Conservation (phyloP, 2,797 vertebrate species). For the Molossus molossus region DNA sequence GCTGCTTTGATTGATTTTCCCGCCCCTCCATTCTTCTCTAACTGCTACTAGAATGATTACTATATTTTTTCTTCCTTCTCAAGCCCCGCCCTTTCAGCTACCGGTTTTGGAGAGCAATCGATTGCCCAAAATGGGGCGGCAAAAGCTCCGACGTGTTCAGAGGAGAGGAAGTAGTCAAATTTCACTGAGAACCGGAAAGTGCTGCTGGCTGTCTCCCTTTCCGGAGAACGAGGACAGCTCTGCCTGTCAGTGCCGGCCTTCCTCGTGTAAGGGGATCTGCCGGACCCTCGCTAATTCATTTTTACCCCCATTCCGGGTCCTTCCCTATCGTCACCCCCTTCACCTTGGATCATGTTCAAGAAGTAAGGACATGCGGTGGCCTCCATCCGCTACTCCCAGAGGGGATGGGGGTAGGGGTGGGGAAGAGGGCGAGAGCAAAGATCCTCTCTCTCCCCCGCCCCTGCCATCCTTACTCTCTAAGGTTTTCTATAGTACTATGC, state of each 20-base stretch:
- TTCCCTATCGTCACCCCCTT: constrained; percentile 77
- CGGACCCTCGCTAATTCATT: constrained; percentile 71
- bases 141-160: constrained; percentile 57
- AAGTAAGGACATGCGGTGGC: constrained; percentile 82
- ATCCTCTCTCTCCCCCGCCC: constrained; percentile 77
- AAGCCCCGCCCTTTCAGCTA: constrained; percentile 76
- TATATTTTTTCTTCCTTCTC: constrained; percentile 32
- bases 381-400: constrained; percentile 72
- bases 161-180: constrained; percentile 81
- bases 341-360: constrained; percentile 84
- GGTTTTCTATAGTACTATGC: constrained; percentile 63
- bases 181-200: constrained; percentile 75
- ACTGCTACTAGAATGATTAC: constrained; percentile 3
- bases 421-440: constrained; percentile 78
- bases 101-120: background rate
- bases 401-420: constrained; percentile 75
- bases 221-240: constrained; percentile 71
- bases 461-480: constrained; percentile 76
- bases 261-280: constrained; percentile 62
- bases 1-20: constrained; percentile 51
- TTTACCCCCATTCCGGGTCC: constrained; percentile 61
- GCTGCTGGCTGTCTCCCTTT: constrained; percentile 21
- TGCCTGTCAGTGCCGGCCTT: constrained; percentile 72
- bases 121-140: constrained; percentile 45
- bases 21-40: constrained; percentile 51